Conservation (phyloP, 2,113 vertebrate genomes). For the Anseranas semipalmata region DNA sequence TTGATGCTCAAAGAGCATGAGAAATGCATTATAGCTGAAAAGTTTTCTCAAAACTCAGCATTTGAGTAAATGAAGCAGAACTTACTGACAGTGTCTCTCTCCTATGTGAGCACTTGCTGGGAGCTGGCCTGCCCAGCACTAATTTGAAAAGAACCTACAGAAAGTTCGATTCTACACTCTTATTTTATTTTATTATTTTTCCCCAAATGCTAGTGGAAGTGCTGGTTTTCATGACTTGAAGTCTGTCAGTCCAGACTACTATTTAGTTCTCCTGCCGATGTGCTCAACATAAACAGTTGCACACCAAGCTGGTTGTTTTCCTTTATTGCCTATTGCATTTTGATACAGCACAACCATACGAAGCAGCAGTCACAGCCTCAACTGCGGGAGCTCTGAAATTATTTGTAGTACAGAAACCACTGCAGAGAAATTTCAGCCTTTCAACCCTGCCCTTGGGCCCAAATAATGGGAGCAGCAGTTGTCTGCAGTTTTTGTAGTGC, state of each 20-base stretch:
- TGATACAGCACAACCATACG: accelerated
- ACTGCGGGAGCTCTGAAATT: not conserved
- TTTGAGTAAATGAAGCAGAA: not conserved
- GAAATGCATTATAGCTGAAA: not conserved
- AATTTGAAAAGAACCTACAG: not conserved
- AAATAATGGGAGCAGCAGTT: not conserved
- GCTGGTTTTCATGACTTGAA: not conserved
- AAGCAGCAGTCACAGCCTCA: not conserved
- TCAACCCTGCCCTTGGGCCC: not conserved
- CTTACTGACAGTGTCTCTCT: not conserved
- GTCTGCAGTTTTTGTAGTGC: not conserved
- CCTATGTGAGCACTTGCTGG: accelerated
- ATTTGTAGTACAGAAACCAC: not conserved
- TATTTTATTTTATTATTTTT: not conserved
- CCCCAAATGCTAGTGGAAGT: not conserved
- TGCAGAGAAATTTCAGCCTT: not conserved
- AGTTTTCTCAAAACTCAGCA: not conserved
- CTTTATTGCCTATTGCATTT: not conserved
- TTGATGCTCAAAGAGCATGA: not conserved
- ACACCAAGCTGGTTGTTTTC: not conserved
- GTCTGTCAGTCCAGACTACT: not conserved
- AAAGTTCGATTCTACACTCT: not conserved
- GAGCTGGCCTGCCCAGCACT: not conserved
- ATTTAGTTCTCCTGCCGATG: accelerated
- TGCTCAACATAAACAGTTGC: not conserved